Conservation (phyloP, 2,888 invertebrate species). For the Drosophila meridiana region DNA sequence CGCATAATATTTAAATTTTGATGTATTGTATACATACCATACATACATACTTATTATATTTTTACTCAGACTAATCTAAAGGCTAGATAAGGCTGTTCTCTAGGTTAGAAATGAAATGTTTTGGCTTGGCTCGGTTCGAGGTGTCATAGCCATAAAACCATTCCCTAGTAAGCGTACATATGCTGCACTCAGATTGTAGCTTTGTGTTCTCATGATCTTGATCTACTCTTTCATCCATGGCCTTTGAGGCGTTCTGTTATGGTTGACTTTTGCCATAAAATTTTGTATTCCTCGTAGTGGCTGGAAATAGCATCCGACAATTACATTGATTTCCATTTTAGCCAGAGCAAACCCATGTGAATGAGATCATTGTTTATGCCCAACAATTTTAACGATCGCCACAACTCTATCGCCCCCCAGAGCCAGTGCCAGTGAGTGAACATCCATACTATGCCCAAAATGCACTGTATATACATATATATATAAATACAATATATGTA, state of each 20-base stretch:
- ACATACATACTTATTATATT: background rate
- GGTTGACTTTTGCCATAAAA: constrained; percentile 50
- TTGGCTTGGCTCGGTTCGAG: background rate
- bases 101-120: background rate
- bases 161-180: background rate
- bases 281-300: constrained; percentile 6
- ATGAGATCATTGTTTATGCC: constrained; percentile 61
- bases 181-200: background rate
- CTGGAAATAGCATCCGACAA: constrained; percentile 51
- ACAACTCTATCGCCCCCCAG: constrained; percentile 11
- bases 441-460: constrained; percentile 38
- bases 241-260: constrained; percentile 48
- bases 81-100: background rate
- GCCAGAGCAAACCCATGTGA: constrained; percentile 37
- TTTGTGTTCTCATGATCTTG: constrained; percentile 60
- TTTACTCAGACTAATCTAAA: background rate
- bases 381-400: constrained; percentile 59
- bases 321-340: constrained; percentile 45
- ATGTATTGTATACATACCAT: background rate
- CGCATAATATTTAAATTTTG: background rate
- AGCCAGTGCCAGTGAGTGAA: constrained; percentile 13
- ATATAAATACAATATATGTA: constrained; percentile 31
- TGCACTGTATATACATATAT: constrained; percentile 27
- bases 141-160: background rate
- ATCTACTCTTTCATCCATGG: constrained; percentile 68